phyloP scores from a whole-genome alignment of 1,140 invertebrate species.

The Heliothis subflexa region DNA sequence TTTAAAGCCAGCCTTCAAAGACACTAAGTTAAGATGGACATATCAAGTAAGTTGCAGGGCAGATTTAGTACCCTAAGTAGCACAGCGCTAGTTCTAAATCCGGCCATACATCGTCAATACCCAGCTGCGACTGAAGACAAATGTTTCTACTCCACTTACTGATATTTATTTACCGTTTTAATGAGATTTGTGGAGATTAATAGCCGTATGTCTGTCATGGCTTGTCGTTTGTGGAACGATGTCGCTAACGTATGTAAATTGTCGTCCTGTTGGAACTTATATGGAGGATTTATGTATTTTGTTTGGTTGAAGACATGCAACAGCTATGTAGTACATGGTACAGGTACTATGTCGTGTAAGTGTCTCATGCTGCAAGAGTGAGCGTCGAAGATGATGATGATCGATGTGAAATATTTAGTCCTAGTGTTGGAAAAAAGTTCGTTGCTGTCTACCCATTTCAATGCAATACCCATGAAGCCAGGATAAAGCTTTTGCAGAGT shows the following conservation, averaged over 20 bases:
- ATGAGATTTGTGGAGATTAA: conserved; percentile 29
- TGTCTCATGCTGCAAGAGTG: too few relatives aligned
- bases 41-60: conserved; percentile 3
- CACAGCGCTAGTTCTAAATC: conserved; percentile 8
- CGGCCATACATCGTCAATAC: conserved; percentile 16
- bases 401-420: too few relatives aligned
- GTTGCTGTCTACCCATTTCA: too few relatives aligned
- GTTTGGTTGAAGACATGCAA: not conserved
- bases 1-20: not conserved
- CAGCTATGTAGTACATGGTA: too few relatives aligned
- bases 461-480: too few relatives aligned
- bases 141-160: conserved; percentile 31
- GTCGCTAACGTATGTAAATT: not conserved
- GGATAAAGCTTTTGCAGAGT: too few relatives aligned
- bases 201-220: not conserved
- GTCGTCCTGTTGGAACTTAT: not conserved
- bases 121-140: conserved; percentile 3
- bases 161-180: conserved; percentile 45
- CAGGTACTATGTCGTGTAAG: too few relatives aligned
- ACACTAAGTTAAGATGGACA: not conserved
- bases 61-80: conserved; percentile 5
- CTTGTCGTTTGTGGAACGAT: not conserved
- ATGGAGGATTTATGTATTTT: not conserved
- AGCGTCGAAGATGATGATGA: too few relatives aligned
- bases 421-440: too few relatives aligned